A percentile compares a stretch with the other conserved stretches of the same genome.
Conservation (phyloP, 2,888 invertebrate species). For the Drosophila pegasa region DNA sequence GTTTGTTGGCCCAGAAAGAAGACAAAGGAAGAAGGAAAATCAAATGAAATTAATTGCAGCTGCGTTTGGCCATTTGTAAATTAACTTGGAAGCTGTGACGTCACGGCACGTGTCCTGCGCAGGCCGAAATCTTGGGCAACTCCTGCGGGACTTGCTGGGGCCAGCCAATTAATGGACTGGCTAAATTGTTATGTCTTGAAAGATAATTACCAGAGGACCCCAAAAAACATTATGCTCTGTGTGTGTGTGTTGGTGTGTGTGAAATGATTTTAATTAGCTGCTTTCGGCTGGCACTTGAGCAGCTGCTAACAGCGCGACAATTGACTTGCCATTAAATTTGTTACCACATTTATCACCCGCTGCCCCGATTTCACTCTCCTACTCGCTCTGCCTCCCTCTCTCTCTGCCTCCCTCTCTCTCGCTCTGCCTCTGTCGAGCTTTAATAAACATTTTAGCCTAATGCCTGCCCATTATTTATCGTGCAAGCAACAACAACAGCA, state of each 20-base stretch:
- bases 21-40: conserved; percentile 44
- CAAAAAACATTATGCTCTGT: conserved; percentile 18
- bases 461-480: conserved; percentile 74
- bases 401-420: conserved; percentile 48
- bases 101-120: conserved; percentile 64
- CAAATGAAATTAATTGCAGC: conserved; percentile 77
- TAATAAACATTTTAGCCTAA: conserved; percentile 81
- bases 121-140: conserved; percentile 41
- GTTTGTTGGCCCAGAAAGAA: conserved; percentile 51
- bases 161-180: conserved; percentile 69
- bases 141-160: conserved; percentile 37
- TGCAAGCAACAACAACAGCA: conserved; percentile 27
- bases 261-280: conserved; percentile 82
- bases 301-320: conserved; percentile 75
- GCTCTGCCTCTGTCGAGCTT: conserved; percentile 65
- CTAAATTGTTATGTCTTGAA: conserved; percentile 82
- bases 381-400: not conserved
- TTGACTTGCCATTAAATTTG: conserved; percentile 63
- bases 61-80: conserved; percentile 71
- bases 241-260: conserved; percentile 41
- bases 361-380: not conserved
- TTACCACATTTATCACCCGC: conserved; percentile 50
- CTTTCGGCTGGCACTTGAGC: conserved; percentile 35
- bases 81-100: conserved; percentile 61
- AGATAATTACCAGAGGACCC: conserved; percentile 77